A percentile compares a stretch with the other conserved stretches of the same genome.
Conservation (phyloP, 2,113 vertebrate genomes). For the Gallinago jamesoni region DNA sequence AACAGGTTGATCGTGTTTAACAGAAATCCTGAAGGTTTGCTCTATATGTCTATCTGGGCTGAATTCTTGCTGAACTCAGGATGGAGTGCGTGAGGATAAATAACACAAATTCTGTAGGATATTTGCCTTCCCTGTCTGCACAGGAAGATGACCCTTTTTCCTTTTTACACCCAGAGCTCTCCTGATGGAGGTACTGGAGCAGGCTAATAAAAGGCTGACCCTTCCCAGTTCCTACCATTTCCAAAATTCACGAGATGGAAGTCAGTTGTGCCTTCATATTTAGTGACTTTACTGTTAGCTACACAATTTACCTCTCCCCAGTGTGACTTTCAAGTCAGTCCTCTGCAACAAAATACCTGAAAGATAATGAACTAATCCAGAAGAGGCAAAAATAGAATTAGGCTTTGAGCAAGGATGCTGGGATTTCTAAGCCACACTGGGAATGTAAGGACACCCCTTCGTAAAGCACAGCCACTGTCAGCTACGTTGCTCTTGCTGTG, state of each 20-base stretch:
- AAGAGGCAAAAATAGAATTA: neutral
- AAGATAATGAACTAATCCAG: neutral
- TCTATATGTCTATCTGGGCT: neutral
- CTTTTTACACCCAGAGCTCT: neutral
- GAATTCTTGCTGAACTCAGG: neutral
- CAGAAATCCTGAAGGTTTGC: neutral
- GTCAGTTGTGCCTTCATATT: neutral
- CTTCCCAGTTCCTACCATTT: neutral
- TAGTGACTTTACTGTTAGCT: neutral
- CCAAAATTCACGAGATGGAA: neutral
- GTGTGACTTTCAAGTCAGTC: neutral
- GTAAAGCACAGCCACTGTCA: neutral
- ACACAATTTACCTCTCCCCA: neutral
- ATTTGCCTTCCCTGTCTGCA: neutral
- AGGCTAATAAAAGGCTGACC: neutral
- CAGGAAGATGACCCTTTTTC: neutral
- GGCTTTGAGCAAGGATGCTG: neutral
- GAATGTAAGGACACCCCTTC: neutral
- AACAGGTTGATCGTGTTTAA: neutral
- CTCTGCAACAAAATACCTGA: neutral
- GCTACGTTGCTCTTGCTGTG: neutral
- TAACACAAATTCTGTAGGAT: neutral
- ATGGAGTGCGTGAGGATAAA: neutral
- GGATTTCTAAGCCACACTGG: neutral
- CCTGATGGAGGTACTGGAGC: neutral